Base-by-base conservation (phyloP, 2,113 vertebrate species). In the Laterallus jamaicensis region DNA sequence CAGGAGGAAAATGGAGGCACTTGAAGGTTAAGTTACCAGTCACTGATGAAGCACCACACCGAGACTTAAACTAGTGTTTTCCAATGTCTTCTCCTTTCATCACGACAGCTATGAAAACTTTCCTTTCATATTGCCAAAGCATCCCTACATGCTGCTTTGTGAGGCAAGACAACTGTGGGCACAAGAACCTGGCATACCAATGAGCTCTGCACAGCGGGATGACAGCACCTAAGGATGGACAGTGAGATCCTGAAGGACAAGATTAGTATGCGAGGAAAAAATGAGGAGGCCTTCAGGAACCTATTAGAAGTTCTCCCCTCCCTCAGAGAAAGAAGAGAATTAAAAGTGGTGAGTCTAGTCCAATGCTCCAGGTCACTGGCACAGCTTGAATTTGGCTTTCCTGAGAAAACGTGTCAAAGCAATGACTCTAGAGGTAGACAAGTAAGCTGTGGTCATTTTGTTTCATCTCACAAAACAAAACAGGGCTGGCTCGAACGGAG, bases 401-500 rank as follows among this genome's bases (percentile, higher is more conserved):
- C 68, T 59, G 73, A 69, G 29, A 55, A 86, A 93, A 55, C 20
- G 52, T 1, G 12, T 71, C 69, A 82, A 87, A 94, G 40, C 59
- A 69, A 80, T 39, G 35, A 74, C 67, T 75, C 35, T 52, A 66
- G 35, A 92, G 49, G 26, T 42, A 49, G 14, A 59, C 52, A 90
- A 5, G 81, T 28, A 31, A 81, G 18, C 11, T 81, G 49, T 68
- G 60, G 64, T 60, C 52, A 81, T 78, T 86, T 90, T 67, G 60
- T 60, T 93, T 86, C 50, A 40, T 83, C 52, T 88, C 32, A 52
- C 25, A 55, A 54, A 63, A 75, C 24, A 64, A 64, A 92, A 73
- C 6, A 52, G 22, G 29, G 5, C 18, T 35, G 8, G 16, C 16
- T 81, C 78, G 39, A 85, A 59, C 0, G 0, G 37, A 62, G 28